A percentile compares a stretch with the other conserved stretches of the same genome.
Conservation (phyloP, 30 jellyfish, hydroid and myxozoan species). For the Cassiopea xamachana region DNA sequence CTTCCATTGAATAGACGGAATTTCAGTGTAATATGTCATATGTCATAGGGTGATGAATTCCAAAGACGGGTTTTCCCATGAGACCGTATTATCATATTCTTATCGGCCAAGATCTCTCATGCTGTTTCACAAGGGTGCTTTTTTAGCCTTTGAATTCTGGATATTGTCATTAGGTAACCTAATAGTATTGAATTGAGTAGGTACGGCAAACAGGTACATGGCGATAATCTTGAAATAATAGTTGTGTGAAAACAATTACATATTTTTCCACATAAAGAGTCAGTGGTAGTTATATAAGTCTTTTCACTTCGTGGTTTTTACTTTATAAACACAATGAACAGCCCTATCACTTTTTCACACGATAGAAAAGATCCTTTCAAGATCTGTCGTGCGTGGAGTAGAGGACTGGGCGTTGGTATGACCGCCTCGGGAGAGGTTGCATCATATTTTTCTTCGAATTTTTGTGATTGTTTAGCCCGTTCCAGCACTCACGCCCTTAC, state of each 20-base stretch:
- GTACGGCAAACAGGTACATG: background rate
- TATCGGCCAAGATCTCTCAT: background rate
- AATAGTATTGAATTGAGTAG: background rate
- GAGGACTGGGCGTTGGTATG: too few relatives aligned
- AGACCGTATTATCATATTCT: too few relatives aligned
- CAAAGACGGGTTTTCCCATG: too few relatives aligned
- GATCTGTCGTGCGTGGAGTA: background rate
- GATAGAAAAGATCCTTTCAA: background rate
- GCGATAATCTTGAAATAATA: background rate
- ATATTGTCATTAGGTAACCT: background rate
- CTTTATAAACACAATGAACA: background rate
- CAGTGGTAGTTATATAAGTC: background rate
- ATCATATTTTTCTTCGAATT: too few relatives aligned
- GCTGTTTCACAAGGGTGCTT: background rate
- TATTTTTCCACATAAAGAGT: background rate
- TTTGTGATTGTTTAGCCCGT: too few relatives aligned
- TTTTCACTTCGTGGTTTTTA: conserved; percentile 1
- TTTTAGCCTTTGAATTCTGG: background rate
- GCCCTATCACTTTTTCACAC: background rate
- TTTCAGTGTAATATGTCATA: too few relatives aligned
- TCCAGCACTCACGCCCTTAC: too few relatives aligned
- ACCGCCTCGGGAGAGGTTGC: too few relatives aligned
- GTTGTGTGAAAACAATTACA: background rate
- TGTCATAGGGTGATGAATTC: too few relatives aligned
- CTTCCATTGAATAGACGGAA: too few relatives aligned